Conservation (phyloP, 2,888 invertebrate species). For the Eulithis testata region DNA sequence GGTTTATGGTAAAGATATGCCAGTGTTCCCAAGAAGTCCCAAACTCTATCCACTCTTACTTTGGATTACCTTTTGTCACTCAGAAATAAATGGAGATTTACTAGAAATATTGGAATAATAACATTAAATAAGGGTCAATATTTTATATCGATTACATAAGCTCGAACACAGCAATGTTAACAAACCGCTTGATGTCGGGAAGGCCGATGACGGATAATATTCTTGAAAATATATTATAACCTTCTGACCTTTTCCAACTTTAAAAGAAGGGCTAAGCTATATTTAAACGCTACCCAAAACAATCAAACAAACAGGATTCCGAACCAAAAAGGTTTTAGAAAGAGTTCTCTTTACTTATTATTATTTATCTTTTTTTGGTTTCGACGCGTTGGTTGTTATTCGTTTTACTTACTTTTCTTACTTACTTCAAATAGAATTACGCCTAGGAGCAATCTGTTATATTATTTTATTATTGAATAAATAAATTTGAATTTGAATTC, state of each 20-base stretch:
- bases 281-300: not conserved
- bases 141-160: not conserved
- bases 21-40: no score
- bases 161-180: not conserved
- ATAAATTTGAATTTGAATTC: no score
- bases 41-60: no score
- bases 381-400: not conserved
- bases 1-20: no score
- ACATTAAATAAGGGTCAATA: not conserved
- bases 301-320: not conserved
- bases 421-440: no score
- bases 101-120: not conserved
- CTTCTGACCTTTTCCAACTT: conserved; percentile 1
- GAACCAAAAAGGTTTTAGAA: not conserved
- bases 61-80: no score
- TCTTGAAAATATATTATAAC: not conserved
- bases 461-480: no score
- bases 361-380: not conserved
- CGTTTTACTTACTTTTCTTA: no score
- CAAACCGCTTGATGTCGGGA: not conserved
- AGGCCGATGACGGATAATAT: not conserved
- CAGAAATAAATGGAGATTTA: no score
- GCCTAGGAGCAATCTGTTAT: no score
- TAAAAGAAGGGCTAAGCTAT: not conserved
- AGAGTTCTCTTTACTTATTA: not conserved